Percentiles rank a stretch among this genome's conserved stretches.
Conservation (phyloP, 1,140 invertebrate genomes). For the Hyles vespertilio region DNA sequence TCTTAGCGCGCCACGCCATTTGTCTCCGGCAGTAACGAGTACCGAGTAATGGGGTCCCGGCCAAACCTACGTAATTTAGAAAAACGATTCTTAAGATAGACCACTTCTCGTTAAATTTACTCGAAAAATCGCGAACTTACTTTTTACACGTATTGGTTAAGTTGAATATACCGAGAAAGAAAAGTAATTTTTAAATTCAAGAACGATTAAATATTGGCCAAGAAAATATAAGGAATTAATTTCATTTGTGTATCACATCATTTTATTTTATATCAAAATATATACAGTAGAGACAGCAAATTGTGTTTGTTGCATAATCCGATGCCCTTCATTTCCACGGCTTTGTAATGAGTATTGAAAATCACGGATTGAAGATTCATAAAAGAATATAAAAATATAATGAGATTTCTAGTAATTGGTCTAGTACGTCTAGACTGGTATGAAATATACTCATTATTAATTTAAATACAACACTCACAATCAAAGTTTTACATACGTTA, state of each 20-base stretch:
- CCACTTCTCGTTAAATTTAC: slow-evolving; percentile 24
- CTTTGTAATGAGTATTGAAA: too few relatives aligned
- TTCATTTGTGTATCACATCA: not conserved
- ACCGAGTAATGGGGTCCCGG: slow-evolving; percentile 31
- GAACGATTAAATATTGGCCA: too few relatives aligned
- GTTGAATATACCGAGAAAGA: too few relatives aligned
- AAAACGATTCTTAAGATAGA: slow-evolving; percentile 36
- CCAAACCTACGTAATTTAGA: slow-evolving; percentile 37
- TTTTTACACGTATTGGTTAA: too few relatives aligned
- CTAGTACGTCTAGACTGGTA: not conserved
- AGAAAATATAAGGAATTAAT: not conserved
- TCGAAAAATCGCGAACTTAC: slow-evolving; percentile 1
- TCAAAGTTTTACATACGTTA: too few relatives aligned
- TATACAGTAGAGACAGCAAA: not conserved
- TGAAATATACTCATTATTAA: too few relatives aligned
- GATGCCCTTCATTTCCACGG: too few relatives aligned
- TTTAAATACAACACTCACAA: too few relatives aligned
- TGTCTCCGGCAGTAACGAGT: slow-evolving; percentile 36
- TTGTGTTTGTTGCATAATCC: too few relatives aligned
- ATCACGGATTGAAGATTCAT: not conserved
- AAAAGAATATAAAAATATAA: not conserved
- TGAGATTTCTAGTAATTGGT: not conserved
- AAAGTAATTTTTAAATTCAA: too few relatives aligned
- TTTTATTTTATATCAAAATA: not conserved
- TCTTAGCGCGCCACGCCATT: slow-evolving; percentile 34